A percentile compares a stretch with the other conserved stretches of the same genome.
Evolutionary conservation across 2,797 vertebrate genomes (phyloP).

Genomic region (Dicrostonyx torquatus): DNA sequence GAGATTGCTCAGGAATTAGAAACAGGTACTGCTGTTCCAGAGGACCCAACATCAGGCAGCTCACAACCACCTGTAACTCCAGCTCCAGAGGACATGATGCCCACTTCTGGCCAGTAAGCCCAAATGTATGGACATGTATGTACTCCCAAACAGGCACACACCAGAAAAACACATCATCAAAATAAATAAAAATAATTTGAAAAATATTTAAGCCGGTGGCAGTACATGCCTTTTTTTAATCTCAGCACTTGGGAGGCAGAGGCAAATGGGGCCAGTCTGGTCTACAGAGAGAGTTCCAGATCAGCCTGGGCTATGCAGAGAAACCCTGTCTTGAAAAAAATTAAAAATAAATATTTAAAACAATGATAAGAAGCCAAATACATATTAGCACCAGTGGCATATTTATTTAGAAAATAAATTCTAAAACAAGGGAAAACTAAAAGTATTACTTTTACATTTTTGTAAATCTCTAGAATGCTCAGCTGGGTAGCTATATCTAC

Average conservation of each 20-base stretch:
- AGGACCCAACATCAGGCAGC: not conserved
- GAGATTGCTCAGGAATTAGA: not conserved
- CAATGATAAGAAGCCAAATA: not conserved
- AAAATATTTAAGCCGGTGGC: not conserved
- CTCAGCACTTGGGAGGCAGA: not conserved
- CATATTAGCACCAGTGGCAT: not conserved
- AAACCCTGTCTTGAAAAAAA: not conserved
- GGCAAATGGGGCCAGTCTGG: not conserved
- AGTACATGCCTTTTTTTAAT: not conserved
- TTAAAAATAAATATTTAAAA: not conserved
- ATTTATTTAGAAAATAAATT: slow-evolving; percentile 37
- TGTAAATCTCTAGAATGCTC: not conserved
- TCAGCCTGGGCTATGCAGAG: not conserved
- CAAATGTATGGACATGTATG: no score
- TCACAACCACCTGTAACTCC: not conserved
- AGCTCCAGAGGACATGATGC: not conserved
- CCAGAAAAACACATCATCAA: not conserved
- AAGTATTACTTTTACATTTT: not conserved
- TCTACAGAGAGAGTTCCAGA: no score
- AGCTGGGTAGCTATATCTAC: not conserved
- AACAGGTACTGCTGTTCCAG: not conserved
- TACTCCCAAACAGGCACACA: not conserved
- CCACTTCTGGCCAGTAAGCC: not conserved
- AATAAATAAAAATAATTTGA: not conserved
- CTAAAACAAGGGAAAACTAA: slow-evolving; percentile 10